Base-by-base conservation (phyloP, 2,797 vertebrate species). In the Lates japonicus region DNA sequence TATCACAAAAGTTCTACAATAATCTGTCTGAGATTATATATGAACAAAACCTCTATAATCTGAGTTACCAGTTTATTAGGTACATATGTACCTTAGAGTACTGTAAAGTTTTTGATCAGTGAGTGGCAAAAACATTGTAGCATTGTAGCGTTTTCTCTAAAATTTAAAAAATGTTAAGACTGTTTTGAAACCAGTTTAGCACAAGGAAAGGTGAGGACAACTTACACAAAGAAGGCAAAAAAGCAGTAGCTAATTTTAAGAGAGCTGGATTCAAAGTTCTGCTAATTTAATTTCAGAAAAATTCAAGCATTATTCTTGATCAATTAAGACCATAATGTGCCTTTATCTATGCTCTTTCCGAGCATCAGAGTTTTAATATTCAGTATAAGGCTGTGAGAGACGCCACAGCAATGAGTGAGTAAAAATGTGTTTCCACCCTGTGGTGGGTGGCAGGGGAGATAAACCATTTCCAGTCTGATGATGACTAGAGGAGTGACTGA, bases 351-450 rank as follows among this genome's bases (percentile, higher is more conserved):
- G 2, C 33, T 57, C 9, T 17, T 65, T 67, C 31, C 46, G 41
- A 33, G 35, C 12, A 29, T 9, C 2, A 2, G 16, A 29, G 33
- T 25, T 39, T 41, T 42, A 61, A 63, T 31, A 29, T 22, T 71
- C 10, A 60, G 25, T 25, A 14, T 11, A 46, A 0, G 35, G 7
- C 37, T 60, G 3, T 13, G 22, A 59, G 8, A 63, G 20, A 41
- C 0, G 11, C 4, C 51, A 48, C 19, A 39, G 22, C 63, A 33
- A 58, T 51, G 35, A 74, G 22, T 83, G 74, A 86, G 64, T 75
- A 82, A 85, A 71, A 81, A 74, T 33, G 72, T 46, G 74, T 91
- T 91, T 90, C 84, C 90, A 83, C 60, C 5, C 49, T 54, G 73
- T 48, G 74, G 80, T 89, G 85, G 87, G 86, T 66, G 84, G 86